Conservation (phyloP, 2,888 invertebrate genomes). For the Drosophila seclusa region DNA sequence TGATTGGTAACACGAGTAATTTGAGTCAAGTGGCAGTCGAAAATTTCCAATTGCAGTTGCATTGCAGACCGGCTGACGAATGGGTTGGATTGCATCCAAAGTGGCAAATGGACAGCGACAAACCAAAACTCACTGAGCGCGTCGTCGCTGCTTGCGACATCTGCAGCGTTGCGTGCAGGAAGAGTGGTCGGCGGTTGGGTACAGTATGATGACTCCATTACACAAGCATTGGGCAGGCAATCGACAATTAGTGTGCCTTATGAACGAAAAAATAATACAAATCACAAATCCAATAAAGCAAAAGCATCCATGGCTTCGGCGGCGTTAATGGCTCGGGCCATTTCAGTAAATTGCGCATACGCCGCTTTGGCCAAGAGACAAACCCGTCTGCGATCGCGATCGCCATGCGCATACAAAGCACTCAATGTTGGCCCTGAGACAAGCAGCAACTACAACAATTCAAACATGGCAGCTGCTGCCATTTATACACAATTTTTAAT, state of each 20-base stretch:
- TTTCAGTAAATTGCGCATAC: constrained; percentile 72
- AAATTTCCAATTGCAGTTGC: constrained; percentile 12
- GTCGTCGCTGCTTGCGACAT: constrained; percentile 53
- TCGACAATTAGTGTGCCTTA: constrained; percentile 63
- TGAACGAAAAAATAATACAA: constrained; percentile 1
- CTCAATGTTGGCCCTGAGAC: constrained; percentile 65
- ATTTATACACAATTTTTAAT: constrained; percentile 54
- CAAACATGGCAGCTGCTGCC: constrained; percentile 45
- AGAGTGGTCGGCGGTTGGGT: background rate
- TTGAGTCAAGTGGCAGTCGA: constrained; percentile 10
- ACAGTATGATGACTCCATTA: constrained; percentile 56
- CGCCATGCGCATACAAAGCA: constrained; percentile 66
- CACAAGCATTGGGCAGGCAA: constrained; percentile 52
- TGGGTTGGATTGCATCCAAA: constrained; percentile 42
- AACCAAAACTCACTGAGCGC: constrained; percentile 45
- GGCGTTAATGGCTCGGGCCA: constrained; percentile 52
- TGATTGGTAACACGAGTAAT: background rate
- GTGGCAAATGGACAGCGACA: constrained; percentile 24
- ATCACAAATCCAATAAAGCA: constrained; percentile 30
- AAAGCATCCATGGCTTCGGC: constrained; percentile 49
- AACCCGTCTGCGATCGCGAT: constrained; percentile 7
- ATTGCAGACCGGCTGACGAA: constrained; percentile 52
- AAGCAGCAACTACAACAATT: constrained; percentile 28
- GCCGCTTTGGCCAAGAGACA: constrained; percentile 53
- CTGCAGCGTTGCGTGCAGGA: constrained; percentile 58